phyloP scores from a whole-genome alignment of 37 sponge, comb jelly and placozoan species.

The Axinella damicornis region DNA sequence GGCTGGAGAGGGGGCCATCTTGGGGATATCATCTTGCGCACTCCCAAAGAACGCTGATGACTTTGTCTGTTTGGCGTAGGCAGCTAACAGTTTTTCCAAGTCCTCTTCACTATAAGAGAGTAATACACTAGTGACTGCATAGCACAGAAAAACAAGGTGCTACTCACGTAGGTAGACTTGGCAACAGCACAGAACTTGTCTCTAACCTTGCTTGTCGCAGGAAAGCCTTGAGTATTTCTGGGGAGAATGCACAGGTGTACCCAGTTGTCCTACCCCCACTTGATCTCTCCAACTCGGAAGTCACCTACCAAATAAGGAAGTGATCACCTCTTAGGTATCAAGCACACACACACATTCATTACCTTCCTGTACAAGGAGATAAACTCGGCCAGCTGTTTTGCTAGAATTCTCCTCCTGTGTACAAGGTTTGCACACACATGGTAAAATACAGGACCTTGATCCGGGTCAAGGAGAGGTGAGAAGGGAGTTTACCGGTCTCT shows the following conservation, averaged over 20 bases:
- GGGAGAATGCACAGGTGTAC: not conserved
- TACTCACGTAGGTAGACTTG: not conserved
- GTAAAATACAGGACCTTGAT: too few species aligned
- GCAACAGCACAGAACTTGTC: not conserved
- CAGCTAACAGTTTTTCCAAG: constrained; percentile 6
- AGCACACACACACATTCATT: not conserved
- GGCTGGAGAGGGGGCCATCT: too few species aligned
- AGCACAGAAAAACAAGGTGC: too few species aligned
- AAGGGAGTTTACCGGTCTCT: constrained; percentile 5
- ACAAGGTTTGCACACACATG: not conserved
- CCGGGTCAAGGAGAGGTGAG: not conserved
- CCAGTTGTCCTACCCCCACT: too few species aligned
- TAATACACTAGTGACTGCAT: too few species aligned
- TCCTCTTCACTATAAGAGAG: constrained; percentile 2
- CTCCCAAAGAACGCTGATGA: constrained; percentile 7
- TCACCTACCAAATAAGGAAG: not conserved
- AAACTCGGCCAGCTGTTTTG: constrained; percentile 43
- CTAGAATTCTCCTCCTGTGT: constrained; percentile 13
- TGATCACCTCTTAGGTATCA: not conserved
- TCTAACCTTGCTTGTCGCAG: not conserved
- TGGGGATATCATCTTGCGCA: not conserved
- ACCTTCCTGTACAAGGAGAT: constrained; percentile 49
- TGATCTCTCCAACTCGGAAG: not conserved
- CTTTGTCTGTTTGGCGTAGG: constrained; percentile 9
- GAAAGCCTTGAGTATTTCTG: not conserved